Percentiles rank a stretch among this genome's conserved stretches.
These are phyloP conservation scores for Mobula hypostoma DNA, from an alignment of 2,113 vertebrate genomes.

Conservation along the genomic window DNA sequence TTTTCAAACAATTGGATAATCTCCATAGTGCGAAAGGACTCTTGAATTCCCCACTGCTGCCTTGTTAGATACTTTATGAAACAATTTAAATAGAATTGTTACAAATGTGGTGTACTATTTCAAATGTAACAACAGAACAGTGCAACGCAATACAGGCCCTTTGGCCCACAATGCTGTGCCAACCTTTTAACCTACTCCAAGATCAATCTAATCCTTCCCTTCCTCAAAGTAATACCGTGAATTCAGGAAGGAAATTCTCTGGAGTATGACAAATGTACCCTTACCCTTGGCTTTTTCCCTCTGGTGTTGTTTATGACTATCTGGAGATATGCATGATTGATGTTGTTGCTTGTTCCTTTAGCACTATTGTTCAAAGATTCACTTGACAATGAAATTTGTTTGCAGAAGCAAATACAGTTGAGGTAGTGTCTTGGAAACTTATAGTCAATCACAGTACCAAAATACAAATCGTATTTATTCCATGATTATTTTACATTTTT, in stretches of 20 bases:
- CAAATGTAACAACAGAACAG: too few species aligned
- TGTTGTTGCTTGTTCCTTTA: not conserved
- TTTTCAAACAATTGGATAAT: not conserved
- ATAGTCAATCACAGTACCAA: not conserved
- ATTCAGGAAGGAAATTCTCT: not conserved
- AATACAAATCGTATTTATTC: not conserved
- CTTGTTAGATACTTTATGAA: not conserved
- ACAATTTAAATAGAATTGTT: not conserved
- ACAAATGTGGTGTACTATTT: not conserved
- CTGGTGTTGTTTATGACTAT: not conserved
- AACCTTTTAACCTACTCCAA: too few species aligned
- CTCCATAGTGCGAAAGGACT: not conserved
- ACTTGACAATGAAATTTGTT: not conserved
- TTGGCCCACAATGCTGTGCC: too few species aligned
- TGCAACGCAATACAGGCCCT: too few species aligned
- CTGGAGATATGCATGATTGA: not conserved
- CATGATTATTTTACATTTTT: not conserved
- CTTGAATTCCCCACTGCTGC: not conserved
- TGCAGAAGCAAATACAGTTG: not conserved
- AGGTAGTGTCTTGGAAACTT: not conserved
- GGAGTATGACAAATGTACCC: not conserved
- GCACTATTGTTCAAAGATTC: not conserved
- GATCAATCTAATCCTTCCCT: too few species aligned
- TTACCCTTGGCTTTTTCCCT: not conserved
- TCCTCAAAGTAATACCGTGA: not conserved